Conservation (phyloP, 2,113 vertebrate species). For the Paracanthobrama guichenoti region DNA sequence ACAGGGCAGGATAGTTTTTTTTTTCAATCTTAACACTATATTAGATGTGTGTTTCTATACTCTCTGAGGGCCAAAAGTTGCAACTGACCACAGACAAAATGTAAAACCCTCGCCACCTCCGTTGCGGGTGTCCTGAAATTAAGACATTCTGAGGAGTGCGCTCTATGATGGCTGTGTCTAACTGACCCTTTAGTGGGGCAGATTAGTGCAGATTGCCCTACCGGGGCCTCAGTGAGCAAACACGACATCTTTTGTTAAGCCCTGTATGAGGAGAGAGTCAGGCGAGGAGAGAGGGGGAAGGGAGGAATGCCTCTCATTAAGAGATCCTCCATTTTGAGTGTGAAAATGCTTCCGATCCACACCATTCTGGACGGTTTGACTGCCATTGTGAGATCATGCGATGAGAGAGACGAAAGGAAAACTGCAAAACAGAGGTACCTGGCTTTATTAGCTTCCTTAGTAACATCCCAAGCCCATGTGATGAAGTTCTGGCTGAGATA, state of each 20-base stretch:
- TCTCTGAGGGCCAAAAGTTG: not conserved
- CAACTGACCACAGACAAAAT: not conserved
- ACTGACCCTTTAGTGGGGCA: conserved; percentile 72
- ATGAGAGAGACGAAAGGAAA: not conserved
- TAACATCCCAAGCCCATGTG: conserved; percentile 99
- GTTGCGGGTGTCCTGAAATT: conserved; percentile 43
- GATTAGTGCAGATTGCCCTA: conserved; percentile 76
- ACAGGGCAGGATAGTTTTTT: not conserved
- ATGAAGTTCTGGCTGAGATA: conserved; percentile 99
- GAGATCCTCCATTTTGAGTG: conserved; percentile 59
- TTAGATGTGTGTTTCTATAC: not conserved
- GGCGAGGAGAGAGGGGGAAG: conserved; percentile 59
- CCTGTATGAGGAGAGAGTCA: conserved; percentile 61
- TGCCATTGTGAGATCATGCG: not conserved
- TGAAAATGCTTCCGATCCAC: conserved; percentile 51
- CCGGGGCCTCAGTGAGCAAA: conserved; percentile 75
- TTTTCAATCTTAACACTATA: not conserved
- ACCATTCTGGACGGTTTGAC: conserved; percentile 22
- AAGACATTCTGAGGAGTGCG: conserved; percentile 53
- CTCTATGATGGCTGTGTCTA: conserved; percentile 68
- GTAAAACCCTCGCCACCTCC: not conserved
- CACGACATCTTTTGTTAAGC: conserved; percentile 75
- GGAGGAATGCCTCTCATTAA: conserved; percentile 65
- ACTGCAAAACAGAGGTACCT: conserved; percentile 75
- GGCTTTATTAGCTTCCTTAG: conserved; percentile 96